Percentiles rank a stretch among this genome's conserved stretches.
Conservation (phyloP, 2,888 invertebrate genomes). For the Eulithis prunata region DNA sequence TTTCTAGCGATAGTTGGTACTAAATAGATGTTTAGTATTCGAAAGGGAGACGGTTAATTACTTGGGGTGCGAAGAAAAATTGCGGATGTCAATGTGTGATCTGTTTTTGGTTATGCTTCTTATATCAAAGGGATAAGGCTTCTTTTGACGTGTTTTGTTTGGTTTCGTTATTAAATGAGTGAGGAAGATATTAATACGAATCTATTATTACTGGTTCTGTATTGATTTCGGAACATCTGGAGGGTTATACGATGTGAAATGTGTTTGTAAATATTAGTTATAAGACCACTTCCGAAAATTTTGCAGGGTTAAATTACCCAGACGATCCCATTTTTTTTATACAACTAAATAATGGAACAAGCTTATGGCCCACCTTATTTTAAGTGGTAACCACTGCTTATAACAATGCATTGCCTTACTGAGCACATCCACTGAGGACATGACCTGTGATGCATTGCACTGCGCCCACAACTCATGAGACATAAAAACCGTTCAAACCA, state of each 20-base stretch:
- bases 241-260: constrained; percentile 18
- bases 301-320: too few relatives aligned
- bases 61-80: constrained; percentile 79
- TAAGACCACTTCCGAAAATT: too few relatives aligned
- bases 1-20: constrained; percentile 67
- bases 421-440: too few relatives aligned
- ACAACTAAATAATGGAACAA: too few relatives aligned
- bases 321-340: too few relatives aligned
- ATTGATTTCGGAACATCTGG: constrained; percentile 54
- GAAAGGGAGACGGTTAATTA: constrained; percentile 81
- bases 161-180: constrained; percentile 64
- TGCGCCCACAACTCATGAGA: too few relatives aligned
- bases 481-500: too few relatives aligned
- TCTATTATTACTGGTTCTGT: constrained; percentile 58
- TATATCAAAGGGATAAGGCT: constrained; percentile 39
- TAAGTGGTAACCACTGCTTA: too few relatives aligned
- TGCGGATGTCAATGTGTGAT: constrained; percentile 48
- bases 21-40: constrained; percentile 84
- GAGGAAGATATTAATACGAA: constrained; percentile 61
- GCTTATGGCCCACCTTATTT: too few relatives aligned
- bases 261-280: constrained; percentile 14
- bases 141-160: constrained; percentile 41
- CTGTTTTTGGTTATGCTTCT: constrained; percentile 24
- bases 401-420: too few relatives aligned
- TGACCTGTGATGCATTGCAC: too few relatives aligned